These are phyloP conservation scores for Arvicola amphibius DNA, from an alignment of 2,797 vertebrate species.

Conservation along the genomic window DNA sequence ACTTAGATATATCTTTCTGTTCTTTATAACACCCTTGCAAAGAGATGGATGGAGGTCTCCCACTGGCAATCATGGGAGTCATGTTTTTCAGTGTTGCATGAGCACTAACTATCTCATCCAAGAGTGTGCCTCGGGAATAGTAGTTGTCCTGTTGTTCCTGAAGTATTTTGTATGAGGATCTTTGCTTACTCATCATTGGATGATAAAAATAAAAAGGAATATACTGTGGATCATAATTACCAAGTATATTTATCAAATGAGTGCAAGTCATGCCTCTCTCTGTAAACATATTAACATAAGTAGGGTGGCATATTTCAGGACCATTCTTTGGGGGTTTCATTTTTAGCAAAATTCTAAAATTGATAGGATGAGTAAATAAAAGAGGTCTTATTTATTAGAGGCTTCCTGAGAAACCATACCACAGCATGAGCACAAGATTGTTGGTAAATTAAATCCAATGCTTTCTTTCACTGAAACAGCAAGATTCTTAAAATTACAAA, in stretches of 20 bases:
- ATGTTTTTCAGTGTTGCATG: background rate
- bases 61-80: background rate
- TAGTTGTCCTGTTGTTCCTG: background rate
- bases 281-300: background rate
- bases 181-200: background rate
- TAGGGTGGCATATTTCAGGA: background rate
- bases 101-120: background rate
- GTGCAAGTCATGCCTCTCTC: background rate
- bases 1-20: background rate
- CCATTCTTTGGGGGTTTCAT: background rate
- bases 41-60: background rate
- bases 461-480: fast-evolving
- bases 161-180: background rate
- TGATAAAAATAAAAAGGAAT: background rate
- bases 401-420: background rate
- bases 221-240: background rate
- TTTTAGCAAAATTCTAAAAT: too few relatives aligned
- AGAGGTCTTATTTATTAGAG: background rate
- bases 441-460: background rate
- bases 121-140: background rate
- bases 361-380: background rate
- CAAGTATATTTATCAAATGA: background rate
- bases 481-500: background rate
- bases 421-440: background rate
- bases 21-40: background rate